A percentile compares a stretch with the other conserved stretches of the same genome.
These are phyloP conservation scores for Halocaridina rubra DNA, from an alignment of 2,888 invertebrate species.

Conservation along the genomic window DNA sequence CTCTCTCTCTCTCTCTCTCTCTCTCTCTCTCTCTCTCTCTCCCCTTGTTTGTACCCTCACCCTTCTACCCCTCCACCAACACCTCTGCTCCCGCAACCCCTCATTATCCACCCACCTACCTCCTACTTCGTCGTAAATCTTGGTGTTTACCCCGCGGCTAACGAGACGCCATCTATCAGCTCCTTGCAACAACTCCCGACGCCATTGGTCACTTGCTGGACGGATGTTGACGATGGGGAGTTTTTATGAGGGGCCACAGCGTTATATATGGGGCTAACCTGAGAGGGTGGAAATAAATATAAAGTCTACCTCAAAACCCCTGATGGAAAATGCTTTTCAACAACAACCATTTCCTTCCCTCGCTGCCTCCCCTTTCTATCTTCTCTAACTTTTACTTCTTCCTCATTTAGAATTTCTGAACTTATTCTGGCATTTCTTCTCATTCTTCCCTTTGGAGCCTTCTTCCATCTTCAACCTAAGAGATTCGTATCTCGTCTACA, in stretches of 20 bases:
- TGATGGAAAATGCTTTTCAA: no score
- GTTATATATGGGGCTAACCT: constrained; percentile 45
- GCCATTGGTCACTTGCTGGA: constrained; percentile 57
- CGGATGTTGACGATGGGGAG: constrained; percentile 55
- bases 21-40: not conserved
- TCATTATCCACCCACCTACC: not conserved
- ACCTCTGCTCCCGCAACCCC: not conserved
- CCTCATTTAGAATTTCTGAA: no score
- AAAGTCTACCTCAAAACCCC: constrained; percentile 14
- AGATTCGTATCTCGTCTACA: no score
- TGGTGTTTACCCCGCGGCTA: constrained; percentile 57
- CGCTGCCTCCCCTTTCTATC: not conserved
- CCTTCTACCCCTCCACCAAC: not conserved
- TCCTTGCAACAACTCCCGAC: constrained; percentile 57
- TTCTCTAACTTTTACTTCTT: not conserved
- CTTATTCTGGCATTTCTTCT: not conserved
- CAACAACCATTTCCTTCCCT: not conserved
- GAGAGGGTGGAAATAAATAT: constrained; percentile 46
- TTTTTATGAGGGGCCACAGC: constrained; percentile 43
- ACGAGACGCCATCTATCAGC: constrained; percentile 58
- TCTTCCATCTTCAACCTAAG: no score
- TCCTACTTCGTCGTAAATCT: constrained; percentile 38
- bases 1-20: not conserved
- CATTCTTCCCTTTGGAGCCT: no score
- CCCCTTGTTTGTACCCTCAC: not conserved